Conservation (phyloP, 2,888 invertebrate genomes). For the Clunio marinus region DNA sequence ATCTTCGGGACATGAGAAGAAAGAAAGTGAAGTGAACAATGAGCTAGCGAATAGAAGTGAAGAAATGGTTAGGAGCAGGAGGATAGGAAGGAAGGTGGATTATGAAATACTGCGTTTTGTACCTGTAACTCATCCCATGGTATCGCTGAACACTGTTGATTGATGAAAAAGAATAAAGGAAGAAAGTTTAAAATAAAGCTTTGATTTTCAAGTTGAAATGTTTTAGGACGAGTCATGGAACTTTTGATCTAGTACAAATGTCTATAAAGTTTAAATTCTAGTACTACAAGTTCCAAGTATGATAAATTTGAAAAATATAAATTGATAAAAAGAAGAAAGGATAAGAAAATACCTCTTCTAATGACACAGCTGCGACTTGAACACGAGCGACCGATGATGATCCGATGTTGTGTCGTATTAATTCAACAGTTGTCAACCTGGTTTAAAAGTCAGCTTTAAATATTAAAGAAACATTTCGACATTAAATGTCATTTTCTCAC, state of each 20-base stretch:
- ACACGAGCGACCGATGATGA: conserved; percentile 63
- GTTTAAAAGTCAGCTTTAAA: conserved; percentile 55
- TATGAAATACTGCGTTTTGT: conserved; percentile 44
- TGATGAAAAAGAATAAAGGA: neutral
- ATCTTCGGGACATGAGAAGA: conserved; percentile 12
- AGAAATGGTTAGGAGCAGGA: too few species aligned
- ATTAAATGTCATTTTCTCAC: conserved; percentile 42
- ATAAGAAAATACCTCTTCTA: conserved; percentile 58
- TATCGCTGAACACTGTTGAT: conserved; percentile 68
- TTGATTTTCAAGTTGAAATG: neutral
- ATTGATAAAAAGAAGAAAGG: too few species aligned
- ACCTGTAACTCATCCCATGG: conserved; percentile 96
- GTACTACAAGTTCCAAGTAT: too few species aligned
- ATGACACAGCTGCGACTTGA: conserved; percentile 66
- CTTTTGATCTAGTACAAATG: too few species aligned
- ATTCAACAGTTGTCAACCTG: conserved; percentile 70
- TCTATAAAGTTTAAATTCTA: too few species aligned
- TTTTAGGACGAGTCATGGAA: too few species aligned
- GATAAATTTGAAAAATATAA: neutral
- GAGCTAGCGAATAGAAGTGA: conserved; percentile 10
- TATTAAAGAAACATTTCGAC: conserved; percentile 40
- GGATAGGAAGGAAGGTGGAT: conserved; percentile 41
- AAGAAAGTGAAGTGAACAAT: neutral
- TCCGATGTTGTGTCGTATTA: conserved; percentile 66
- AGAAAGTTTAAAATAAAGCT: neutral